Conservation (phyloP, 2,888 invertebrate species). For the Melipona bicolor region DNA sequence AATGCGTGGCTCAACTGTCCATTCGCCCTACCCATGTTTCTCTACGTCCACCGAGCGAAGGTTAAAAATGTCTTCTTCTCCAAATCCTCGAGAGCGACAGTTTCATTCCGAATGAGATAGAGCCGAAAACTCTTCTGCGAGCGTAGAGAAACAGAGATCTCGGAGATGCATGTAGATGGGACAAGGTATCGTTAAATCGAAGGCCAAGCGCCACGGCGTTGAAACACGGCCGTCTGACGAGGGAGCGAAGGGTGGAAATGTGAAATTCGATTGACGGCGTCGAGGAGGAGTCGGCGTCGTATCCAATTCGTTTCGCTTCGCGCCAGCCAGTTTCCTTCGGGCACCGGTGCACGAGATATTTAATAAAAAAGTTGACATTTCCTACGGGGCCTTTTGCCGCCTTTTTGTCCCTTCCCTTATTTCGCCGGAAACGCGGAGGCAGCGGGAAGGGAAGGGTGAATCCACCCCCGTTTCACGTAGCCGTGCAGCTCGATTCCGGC, state of each 20-base stretch:
- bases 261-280: constrained; percentile 52
- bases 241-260: constrained; percentile 4
- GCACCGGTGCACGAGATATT: constrained; percentile 64
- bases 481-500: constrained; percentile 12
- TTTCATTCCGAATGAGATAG: not conserved
- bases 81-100: not conserved
- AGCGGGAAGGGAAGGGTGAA: constrained; percentile 3
- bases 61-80: not conserved
- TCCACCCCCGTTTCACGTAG: not conserved
- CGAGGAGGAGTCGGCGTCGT: constrained; percentile 30
- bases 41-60: too few relatives aligned
- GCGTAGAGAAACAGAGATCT: not conserved
- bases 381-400: constrained; percentile 47
- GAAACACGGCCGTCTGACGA: constrained; percentile 14
- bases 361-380: constrained; percentile 75
- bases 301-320: constrained; percentile 58
- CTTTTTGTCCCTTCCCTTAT: constrained; percentile 27
- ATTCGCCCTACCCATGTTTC: too few relatives aligned
- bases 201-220: constrained; percentile 29
- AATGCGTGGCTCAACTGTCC: too few relatives aligned
- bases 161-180: too few relatives aligned
- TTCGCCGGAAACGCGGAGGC: constrained; percentile 17
- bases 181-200: constrained; percentile 39
- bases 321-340: constrained; percentile 56
- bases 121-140: not conserved